Evolutionary conservation across 2,113 vertebrate genomes (phyloP).

Genomic region (Bathybates hornii): DNA sequence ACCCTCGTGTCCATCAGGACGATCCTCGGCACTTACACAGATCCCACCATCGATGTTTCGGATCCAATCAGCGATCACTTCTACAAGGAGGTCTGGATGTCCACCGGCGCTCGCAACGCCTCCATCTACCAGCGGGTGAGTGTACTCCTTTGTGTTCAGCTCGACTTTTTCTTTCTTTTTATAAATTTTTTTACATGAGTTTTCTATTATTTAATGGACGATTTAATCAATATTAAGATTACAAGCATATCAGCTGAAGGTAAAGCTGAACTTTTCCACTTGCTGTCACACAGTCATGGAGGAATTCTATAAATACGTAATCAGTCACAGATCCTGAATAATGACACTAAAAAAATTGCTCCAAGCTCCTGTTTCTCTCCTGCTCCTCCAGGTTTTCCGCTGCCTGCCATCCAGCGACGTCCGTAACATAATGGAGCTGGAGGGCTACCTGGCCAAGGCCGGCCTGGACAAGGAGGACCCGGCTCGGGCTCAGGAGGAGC

Average conservation of each 20-base stretch:
- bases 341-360: not conserved
- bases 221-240: fast-evolving
- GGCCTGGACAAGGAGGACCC: conserved; percentile 81
- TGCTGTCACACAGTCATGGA: not conserved
- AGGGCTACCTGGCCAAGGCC: conserved; percentile 78
- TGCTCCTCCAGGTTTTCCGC: conserved; percentile 83
- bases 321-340: not conserved
- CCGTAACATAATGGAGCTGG: conserved; percentile 79
- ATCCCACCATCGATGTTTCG: conserved; percentile 76
- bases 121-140: conserved; percentile 88
- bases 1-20: conserved; percentile 60
- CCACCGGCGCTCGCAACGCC: conserved; percentile 85
- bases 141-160: not conserved
- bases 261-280: not conserved
- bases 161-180: not conserved
- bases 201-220: not conserved
- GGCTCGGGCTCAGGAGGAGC: conserved; percentile 79
- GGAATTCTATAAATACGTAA: fast-evolving
- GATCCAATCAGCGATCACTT: conserved; percentile 92
- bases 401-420: conserved; percentile 93
- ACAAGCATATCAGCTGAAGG: not conserved
- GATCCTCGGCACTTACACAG: conserved; percentile 78
- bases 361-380: not conserved
- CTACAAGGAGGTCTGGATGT: conserved; percentile 95
- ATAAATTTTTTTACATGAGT: fast-evolving